Evolutionary conservation across 2,113 vertebrate species (phyloP), one percentile per base, ranked within the genome.

Genomic region (Motacilla alba): DNA sequence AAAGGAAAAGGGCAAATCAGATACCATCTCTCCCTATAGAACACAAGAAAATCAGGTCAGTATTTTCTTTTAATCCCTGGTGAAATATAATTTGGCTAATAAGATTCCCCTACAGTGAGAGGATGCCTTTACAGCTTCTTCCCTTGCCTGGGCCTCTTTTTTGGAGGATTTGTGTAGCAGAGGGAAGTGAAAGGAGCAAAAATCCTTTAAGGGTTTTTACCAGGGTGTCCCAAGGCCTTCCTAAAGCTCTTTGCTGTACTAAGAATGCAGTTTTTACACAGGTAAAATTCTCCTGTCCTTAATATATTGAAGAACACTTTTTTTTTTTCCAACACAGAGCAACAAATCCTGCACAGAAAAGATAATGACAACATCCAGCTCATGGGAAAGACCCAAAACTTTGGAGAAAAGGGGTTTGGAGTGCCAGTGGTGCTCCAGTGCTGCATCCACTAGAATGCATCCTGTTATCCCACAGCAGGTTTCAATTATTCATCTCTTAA

Each of bases 401-500:
- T 10, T 2, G 2, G 31, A 52, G 59, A 88, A 78, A 69, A 24
- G 18, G 44, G 50, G 15, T 22, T 14, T 10, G 58, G 33, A 74
- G 60, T 41, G 28, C 6, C 4, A 33, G 0, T 15, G 76, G 24
- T 33, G 31, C 37, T 63, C 26, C 14, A 6, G 39, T 87, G 69
- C 78, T 64, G 37, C 68, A 58, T 9, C 27, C 41, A 39, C 26
- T 8, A 62, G 17, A 72, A 78, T 11, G 10, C 44, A 31, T 43
- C n/a, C 67, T 90, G 35, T 47, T 55, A 78, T 13, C 76, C 76
- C 69, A 87, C 92, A 94, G 13, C 83, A 89, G 93, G 79, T 94
- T 97, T 78, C 83, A 92, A 94, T 96, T 94, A 93, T 24, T 93
- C 90, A 88, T 75, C 60, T 64, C 93, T 90, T 94, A 92, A 80